Evolutionary conservation across 2,113 vertebrate species (phyloP).

Genomic region (Crotophaga sulcirostris): DNA sequence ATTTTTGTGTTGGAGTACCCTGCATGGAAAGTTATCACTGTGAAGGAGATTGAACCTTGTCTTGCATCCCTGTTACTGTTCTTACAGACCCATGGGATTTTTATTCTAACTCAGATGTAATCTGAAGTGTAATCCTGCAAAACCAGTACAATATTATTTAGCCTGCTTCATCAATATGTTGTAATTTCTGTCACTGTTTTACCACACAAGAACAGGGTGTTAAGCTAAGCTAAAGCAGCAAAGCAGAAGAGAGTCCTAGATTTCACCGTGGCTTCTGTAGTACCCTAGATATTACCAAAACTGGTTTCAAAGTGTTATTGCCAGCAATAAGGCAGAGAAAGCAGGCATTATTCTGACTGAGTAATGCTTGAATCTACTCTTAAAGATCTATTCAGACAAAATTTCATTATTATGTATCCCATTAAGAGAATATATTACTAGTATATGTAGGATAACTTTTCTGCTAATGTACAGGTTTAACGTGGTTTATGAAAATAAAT

Average conservation of each 20-base stretch:
- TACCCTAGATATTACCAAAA: background rate
- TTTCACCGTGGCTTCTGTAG: background rate
- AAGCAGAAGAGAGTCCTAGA: background rate
- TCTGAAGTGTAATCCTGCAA: background rate
- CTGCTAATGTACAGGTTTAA: background rate
- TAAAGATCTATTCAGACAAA: conserved; percentile 21
- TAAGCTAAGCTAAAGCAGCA: background rate
- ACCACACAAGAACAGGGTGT: background rate
- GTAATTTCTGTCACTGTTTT: background rate
- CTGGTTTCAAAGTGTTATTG: background rate
- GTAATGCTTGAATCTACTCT: background rate
- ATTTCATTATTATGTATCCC: background rate
- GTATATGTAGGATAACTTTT: background rate
- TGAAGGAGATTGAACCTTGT: background rate
- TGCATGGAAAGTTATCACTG: background rate
- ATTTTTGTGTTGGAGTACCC: background rate
- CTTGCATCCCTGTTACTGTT: background rate
- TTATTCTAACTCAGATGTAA: background rate
- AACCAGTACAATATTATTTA: background rate
- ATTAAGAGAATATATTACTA: conserved; percentile 22
- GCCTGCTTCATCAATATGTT: background rate
- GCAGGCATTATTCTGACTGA: background rate
- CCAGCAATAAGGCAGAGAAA: background rate
- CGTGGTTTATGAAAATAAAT: conserved; percentile 12
- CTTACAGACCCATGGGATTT: background rate